Percentiles rank a stretch among this genome's conserved stretches.
Conservation (phyloP, 1,140 invertebrate genomes). For the Tribolium madens region DNA sequence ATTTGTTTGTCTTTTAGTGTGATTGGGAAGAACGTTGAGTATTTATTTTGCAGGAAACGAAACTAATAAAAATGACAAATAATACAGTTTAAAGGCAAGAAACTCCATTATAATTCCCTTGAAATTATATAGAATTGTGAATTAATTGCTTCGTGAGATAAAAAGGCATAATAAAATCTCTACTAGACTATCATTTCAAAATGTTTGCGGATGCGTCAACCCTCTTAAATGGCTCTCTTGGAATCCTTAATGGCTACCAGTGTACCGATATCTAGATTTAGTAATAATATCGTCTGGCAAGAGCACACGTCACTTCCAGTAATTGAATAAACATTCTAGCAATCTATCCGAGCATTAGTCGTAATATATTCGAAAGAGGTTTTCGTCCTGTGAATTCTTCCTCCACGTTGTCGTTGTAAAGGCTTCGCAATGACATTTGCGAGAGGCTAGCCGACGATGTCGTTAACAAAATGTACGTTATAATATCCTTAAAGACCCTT, state of each 20-base stretch:
- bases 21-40: neutral
- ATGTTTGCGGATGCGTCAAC: neutral
- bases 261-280: slow-evolving; percentile 9
- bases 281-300: slow-evolving; percentile 41
- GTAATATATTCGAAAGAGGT: slow-evolving; percentile 38
- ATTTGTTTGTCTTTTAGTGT: neutral
- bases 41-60: neutral
- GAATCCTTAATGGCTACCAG: neutral
- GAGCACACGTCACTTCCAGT: slow-evolving; percentile 44
- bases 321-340: slow-evolving; percentile 50
- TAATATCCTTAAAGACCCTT: slow-evolving; percentile 48
- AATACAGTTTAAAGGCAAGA: neutral
- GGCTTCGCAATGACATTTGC: neutral
- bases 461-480: slow-evolving; percentile 32
- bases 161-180: neutral
- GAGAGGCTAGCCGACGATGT: neutral
- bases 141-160: neutral
- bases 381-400: slow-evolving; percentile 6
- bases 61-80: neutral
- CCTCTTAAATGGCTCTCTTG: neutral
- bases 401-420: slow-evolving; percentile 5
- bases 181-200: neutral
- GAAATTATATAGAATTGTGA: neutral
- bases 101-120: neutral
- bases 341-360: slow-evolving; percentile 49